Conservation (phyloP, 2,797 vertebrate species). For the Poeciliopsis paucimaculata region DNA sequence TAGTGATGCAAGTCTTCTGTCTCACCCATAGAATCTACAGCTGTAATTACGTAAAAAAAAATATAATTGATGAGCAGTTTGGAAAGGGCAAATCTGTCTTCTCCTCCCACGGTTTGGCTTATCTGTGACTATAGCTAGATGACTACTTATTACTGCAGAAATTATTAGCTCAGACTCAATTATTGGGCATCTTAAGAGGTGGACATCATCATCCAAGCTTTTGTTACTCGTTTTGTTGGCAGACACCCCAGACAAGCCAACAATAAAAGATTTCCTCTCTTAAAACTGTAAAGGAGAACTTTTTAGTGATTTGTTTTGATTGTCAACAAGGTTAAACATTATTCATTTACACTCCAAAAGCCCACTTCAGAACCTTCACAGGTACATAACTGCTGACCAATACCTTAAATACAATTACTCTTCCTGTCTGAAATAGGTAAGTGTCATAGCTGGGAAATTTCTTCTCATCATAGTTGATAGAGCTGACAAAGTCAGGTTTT, state of each 20-base stretch:
- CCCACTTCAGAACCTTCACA: neutral
- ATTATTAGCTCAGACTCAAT: conserved; percentile 62
- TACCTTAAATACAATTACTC: no score
- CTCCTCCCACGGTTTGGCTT: conserved; percentile 62
- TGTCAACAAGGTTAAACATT: neutral
- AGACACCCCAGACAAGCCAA: conserved; percentile 25
- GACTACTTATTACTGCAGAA: conserved; percentile 49
- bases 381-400: neutral
- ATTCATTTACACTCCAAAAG: neutral
- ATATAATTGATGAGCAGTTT: conserved; percentile 62
- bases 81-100: conserved; percentile 56
- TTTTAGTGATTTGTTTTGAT: neutral
- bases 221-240: conserved; percentile 39
- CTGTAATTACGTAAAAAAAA: conserved; percentile 74
- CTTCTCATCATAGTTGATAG: no score
- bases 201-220: conserved; percentile 51
- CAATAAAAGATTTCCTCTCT: neutral
- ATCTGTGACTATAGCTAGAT: conserved; percentile 41
- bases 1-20: conserved; percentile 67
- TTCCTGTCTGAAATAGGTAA: neutral
- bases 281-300: neutral
- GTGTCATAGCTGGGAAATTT: neutral
- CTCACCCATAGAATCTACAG: conserved; percentile 61
- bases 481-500: neutral
- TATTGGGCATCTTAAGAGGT: conserved; percentile 42